phyloP scores from a whole-genome alignment of 1,140 invertebrate genomes.

The Trachymyrmex cornetzi region DNA sequence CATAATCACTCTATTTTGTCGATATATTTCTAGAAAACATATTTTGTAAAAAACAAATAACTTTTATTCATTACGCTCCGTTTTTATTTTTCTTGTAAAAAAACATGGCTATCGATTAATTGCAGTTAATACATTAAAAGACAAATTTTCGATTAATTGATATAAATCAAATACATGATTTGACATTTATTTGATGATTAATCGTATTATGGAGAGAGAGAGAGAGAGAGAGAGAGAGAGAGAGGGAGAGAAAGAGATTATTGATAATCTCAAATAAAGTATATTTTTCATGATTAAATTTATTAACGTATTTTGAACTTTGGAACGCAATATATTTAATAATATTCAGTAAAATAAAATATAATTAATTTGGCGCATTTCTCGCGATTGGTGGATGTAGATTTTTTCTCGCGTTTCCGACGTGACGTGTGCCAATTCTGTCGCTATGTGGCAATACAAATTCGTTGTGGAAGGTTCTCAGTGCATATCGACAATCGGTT shows the following conservation, averaged over 20 bases:
- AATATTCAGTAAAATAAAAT: not conserved
- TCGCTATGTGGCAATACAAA: conserved; percentile 11
- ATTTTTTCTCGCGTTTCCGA: not conserved
- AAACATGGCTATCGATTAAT: not conserved
- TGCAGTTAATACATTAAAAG: not conserved
- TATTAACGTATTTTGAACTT: not conserved
- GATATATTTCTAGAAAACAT: not conserved
- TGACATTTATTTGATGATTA: not conserved
- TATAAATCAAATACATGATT: not conserved
- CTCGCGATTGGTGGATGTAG: not conserved
- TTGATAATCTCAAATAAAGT: not conserved
- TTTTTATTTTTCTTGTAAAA: conserved; percentile 19
- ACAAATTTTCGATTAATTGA: conserved; percentile 16
- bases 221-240: not conserved
- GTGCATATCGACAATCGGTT: conserved; percentile 26
- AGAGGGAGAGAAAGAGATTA: not conserved
- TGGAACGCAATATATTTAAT: not conserved
- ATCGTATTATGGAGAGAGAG: not conserved
- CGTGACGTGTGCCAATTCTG: conserved; percentile 32
- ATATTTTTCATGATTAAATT: conserved; percentile 31
- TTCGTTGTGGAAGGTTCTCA: conserved; percentile 25
- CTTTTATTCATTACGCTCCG: not conserved
- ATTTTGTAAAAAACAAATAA: too few relatives aligned
- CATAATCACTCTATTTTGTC: not conserved
- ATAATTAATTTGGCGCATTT: conserved; percentile 3